Evolutionary conservation across 2,888 invertebrate species (phyloP), one percentile per base, ranked within the genome.

Genomic region (Synanthedon formicaeformis): DNA sequence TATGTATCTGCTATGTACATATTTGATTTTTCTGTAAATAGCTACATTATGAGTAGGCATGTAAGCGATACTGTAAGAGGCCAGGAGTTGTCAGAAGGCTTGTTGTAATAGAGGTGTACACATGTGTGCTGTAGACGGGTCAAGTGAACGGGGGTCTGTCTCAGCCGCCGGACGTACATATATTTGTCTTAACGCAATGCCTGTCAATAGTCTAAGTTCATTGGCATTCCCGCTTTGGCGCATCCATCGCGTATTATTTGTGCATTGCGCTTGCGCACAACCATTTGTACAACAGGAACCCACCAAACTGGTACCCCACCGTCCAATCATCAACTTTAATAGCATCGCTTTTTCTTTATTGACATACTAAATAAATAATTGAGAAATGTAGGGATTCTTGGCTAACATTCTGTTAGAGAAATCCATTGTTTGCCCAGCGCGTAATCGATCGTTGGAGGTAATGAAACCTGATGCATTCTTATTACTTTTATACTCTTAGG

Each of bases 161-260:
- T 79, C 72, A 78, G 79, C 72, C 77, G 79, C 78, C 79, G 76
- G 77, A 45, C 45, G 45, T 74, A 77, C 81, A 75, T 79, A 72
- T 86, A 78, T 86, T 85, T 85, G 85, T 85, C 77, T 86, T 85
- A 84, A 83, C 85, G 85, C 85, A 84, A 86, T 86, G 83, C 81
- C 81, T 82, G 85, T 86, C 85, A 83, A 86, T 83, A 83, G 76
- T 78, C 74, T 73, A 83, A 84, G 85, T 86, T 85, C 86, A 85
- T 81, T 86, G 85, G 81, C 86, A 82, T 78, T 78, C 75, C 74
- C 70, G 79, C 81, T 83, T 85, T 85, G 76, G 84, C 83, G 82
- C 81, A 81, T 78, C 76, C 73, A 78, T 79, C 73, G 81, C 79
- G 73, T 81, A 77, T 34, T 77, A 81, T 82, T 81, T 83, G 79